These are phyloP conservation scores for Calameuta idolon DNA, from an alignment of 2,888 invertebrate genomes.

Conservation along the genomic window DNA sequence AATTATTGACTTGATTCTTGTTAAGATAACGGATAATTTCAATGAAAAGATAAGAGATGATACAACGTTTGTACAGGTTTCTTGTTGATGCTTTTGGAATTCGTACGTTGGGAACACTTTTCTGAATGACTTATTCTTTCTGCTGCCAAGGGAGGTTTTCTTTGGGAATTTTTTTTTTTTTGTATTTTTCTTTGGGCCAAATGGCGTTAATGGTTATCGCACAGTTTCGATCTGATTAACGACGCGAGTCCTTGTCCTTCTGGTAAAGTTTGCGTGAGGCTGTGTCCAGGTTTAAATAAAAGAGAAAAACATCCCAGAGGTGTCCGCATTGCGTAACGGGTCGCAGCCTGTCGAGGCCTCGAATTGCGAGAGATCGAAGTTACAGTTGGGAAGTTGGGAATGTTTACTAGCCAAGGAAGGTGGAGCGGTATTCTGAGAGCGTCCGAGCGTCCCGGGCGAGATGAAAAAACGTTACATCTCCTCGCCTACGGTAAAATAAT, in stretches of 20 bases:
- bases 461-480: constrained; percentile 52
- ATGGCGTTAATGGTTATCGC: neutral
- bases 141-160: neutral
- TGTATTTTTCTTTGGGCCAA: neutral
- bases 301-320: neutral
- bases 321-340: neutral
- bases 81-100: neutral
- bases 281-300: neutral
- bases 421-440: constrained; percentile 17
- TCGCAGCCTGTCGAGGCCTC: constrained; percentile 1
- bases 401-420: constrained; percentile 45
- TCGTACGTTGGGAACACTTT: neutral
- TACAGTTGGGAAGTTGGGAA: constrained; percentile 29
- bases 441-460: constrained; percentile 31
- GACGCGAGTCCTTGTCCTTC: neutral
- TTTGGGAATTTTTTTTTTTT: neutral
- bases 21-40: neutral
- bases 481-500: constrained; percentile 40
- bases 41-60: neutral
- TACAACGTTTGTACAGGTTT: neutral
- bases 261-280: neutral
- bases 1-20: neutral
- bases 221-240: neutral
- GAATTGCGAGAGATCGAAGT: constrained; percentile 9
- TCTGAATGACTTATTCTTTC: neutral